Evolutionary conservation across 2,113 vertebrate species (phyloP), one percentile per base, ranked within the genome.

Genomic region (Antechinus flavipes): DNA sequence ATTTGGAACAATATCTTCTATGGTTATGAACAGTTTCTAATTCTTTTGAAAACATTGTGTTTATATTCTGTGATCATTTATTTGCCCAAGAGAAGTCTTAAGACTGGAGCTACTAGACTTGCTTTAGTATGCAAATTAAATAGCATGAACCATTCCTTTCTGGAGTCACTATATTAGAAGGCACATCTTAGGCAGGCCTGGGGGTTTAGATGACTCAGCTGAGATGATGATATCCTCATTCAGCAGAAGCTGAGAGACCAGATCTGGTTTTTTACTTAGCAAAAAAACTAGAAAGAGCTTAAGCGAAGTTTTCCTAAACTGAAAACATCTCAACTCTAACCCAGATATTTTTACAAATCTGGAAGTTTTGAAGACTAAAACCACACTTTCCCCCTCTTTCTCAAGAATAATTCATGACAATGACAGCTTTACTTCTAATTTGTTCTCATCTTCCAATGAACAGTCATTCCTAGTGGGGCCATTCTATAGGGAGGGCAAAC

Each of bases 331-430:
- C 54, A 24, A 19, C 6, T 55, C 92, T 92, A 47, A 53, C 2
- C 49, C 12, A 93, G 92, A 52, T 22, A 54, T 12, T n/a, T 49
- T 93, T 95, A 93, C 90, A 93, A 94, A 95, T 68, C 22, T 46
- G 61, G 68, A 94, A 95, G 92, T 46, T 90, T 68, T 89, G n/a
- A 93, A 93, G 68, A 42, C 76, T 52, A 76, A 27, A 90, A 47
- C 8, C 50, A 89, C 53, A 25, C 0, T 0, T 19, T 8, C 24
- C 14, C 3, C 24, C 42, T 61, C 93, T 50, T 7, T 30, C 10
- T 35, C 93, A 89, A 47, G n/a, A 7, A 1, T 25, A 54, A 94
- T 19, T 89, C 53, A 90, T 56, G 94, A 55, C 14, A 50, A 55
- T 0, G 35, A 47, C 46, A 54, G 46, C 0, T 16, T 53, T 54